These are phyloP conservation scores for Patella caerulea DNA, from an alignment of 2,888 invertebrate species.

Conservation along the genomic window DNA sequence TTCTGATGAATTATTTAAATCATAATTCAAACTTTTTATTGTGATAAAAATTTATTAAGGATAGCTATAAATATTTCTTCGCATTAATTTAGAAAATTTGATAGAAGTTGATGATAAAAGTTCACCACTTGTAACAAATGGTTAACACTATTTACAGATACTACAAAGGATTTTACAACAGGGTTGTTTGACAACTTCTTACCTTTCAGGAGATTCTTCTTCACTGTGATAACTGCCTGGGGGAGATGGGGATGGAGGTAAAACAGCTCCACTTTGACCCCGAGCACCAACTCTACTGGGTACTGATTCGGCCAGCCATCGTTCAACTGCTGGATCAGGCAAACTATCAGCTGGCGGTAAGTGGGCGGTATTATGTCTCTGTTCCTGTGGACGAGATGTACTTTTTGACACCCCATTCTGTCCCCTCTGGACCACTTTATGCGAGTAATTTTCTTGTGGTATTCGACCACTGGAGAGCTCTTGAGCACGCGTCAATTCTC, in stretches of 20 bases:
- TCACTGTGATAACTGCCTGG: slow-evolving; percentile 59
- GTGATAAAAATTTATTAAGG: too few species aligned
- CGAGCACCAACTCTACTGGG: slow-evolving; percentile 20
- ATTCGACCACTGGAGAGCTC: slow-evolving; percentile 1
- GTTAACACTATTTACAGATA: background rate
- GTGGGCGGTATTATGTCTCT: background rate
- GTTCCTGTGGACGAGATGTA: background rate
- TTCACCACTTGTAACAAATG: background rate
- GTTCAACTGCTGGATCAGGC: slow-evolving; percentile 32
- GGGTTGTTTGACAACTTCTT: background rate
- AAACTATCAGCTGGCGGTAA: slow-evolving; percentile 22
- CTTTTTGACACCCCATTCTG: background rate
- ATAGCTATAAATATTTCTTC: too few species aligned
- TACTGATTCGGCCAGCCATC: slow-evolving; percentile 34
- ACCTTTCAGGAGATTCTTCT: slow-evolving; percentile 43
- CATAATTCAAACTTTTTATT: too few species aligned
- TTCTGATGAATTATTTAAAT: too few species aligned
- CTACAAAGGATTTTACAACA: too few species aligned
- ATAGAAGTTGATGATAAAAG: background rate
- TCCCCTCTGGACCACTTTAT: slow-evolving; percentile 4
- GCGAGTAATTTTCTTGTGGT: slow-evolving; percentile 14
- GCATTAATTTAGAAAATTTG: background rate
- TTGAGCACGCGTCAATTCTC: background rate
- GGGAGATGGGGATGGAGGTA: slow-evolving; percentile 52
- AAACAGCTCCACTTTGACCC: slow-evolving; percentile 27